These are phyloP conservation scores for Penaeus chinensis DNA, from an alignment of 1,140 invertebrate genomes.

Conservation along the genomic window DNA sequence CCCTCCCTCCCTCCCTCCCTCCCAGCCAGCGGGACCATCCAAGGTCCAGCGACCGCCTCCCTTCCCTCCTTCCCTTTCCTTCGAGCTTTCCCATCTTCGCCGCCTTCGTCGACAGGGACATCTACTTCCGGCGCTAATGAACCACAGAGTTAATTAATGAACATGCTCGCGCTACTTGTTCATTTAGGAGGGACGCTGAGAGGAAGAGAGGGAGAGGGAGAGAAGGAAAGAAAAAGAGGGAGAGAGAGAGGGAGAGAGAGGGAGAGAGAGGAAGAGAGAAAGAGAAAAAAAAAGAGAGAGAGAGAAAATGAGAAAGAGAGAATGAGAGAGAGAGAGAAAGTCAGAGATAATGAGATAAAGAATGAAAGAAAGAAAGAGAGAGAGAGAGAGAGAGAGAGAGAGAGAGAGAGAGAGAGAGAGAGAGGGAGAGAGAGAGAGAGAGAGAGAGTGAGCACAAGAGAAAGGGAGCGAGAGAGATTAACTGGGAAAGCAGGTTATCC, in stretches of 20 bases:
- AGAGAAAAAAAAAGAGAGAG: background rate
- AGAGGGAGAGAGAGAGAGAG: slow-evolving; percentile 20
- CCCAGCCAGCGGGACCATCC: no score
- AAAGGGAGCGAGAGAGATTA: no score
- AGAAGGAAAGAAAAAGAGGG: background rate
- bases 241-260: slow-evolving; percentile 10
- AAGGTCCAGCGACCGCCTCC: no score
- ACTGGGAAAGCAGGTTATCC: no score
- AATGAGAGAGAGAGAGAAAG: background rate
- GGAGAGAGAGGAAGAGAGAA: background rate
- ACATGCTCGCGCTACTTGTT: background rate
- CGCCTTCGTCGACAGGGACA: no score
- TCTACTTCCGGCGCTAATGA: no score
- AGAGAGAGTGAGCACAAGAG: background rate
- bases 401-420: slow-evolving; percentile 30
- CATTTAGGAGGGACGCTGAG: background rate
- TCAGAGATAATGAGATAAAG: background rate
- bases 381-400: background rate
- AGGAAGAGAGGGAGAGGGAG: slow-evolving; percentile 24
- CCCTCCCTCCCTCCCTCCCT: no score
- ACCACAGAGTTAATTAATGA: no score
- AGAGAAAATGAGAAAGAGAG: background rate
- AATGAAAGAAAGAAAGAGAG: background rate
- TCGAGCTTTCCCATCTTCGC: no score
- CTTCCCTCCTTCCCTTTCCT: no score